phyloP scores from a whole-genome alignment of 2,113 vertebrate genomes.

The Heliornis fulica region DNA sequence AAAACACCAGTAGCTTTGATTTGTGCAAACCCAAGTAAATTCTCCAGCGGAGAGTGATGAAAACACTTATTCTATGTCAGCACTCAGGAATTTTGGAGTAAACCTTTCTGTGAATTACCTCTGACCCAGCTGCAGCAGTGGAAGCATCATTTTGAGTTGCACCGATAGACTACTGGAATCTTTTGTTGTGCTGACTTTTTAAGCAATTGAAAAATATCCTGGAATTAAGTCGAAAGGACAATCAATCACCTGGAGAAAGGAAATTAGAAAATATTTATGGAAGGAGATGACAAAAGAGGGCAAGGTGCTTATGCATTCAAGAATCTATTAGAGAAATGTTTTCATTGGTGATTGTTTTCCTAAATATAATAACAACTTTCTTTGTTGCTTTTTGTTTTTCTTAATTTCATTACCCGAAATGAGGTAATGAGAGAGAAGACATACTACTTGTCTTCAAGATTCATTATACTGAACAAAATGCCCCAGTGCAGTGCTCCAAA shows the following conservation, averaged over 20 bases:
- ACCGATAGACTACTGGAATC: neutral
- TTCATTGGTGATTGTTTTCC: neutral
- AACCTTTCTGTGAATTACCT: neutral
- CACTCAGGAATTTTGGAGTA: neutral
- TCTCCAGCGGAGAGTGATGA: neutral
- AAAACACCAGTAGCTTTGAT: neutral
- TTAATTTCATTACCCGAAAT: neutral
- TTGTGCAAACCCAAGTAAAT: neutral
- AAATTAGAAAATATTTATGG: neutral
- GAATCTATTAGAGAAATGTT: neutral
- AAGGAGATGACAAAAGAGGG: neutral
- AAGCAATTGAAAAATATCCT: neutral
- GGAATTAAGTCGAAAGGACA: neutral
- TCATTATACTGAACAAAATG: neutral
- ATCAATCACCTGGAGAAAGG: neutral
- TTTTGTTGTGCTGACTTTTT: neutral
- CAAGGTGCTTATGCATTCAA: neutral
- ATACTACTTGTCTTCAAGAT: neutral
- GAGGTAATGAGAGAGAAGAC: neutral
- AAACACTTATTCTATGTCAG: neutral
- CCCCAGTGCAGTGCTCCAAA: neutral
- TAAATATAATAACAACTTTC: neutral
- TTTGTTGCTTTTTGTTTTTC: neutral
- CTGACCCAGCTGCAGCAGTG: neutral
- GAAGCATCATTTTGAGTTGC: neutral